Evolutionary conservation across 2,888 invertebrate genomes (phyloP), one percentile per base, ranked within the genome.

Genomic region (Poecilus cupreus): DNA sequence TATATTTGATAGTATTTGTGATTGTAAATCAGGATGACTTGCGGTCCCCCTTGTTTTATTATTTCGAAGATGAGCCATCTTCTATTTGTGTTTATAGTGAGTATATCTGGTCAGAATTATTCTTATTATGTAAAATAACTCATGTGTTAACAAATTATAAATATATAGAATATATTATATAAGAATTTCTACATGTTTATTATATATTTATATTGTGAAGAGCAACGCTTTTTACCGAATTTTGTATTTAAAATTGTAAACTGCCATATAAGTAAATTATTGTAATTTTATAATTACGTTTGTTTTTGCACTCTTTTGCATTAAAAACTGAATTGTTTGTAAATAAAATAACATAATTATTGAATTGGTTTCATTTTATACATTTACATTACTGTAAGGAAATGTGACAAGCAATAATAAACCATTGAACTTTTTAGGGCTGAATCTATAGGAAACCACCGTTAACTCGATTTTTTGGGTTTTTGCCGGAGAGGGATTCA

Each of bases 51-150:
- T 22, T 72, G 20, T 43, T 37, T 76, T 74, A 46, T 64, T 79
- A 70, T 86, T 85, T 86, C 84, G 85, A 85, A 83, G 83, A 84
- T 84, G 16, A 24, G 20, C 32, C 68, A 16, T 68, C 51, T 26
- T 82, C 83, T 85, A 84, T 86, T 85, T 87, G 87, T 88, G 86
- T 85, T 86, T 87, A 86, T 86, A 86, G 87, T 86, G 88, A 88
- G 88, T 88, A 87, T 85, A 87, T 89, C 88, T 89, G 88, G 88
- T 89, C 88, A 89, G 84, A 86, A 86, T 86, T 86, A 86, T 86
- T 85, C 86, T 85, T 83, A 84, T 82, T 85, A 84, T 87, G 85
- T 88, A 88, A 86, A 88, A 86, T 88, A 88, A 88, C 49, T 46
- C 16, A 72, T 80, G 80, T 72, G 80, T 80, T 80, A 80, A 80